Conservation (phyloP, 2,888 invertebrate species). For the Drosophila trichaetosa region DNA sequence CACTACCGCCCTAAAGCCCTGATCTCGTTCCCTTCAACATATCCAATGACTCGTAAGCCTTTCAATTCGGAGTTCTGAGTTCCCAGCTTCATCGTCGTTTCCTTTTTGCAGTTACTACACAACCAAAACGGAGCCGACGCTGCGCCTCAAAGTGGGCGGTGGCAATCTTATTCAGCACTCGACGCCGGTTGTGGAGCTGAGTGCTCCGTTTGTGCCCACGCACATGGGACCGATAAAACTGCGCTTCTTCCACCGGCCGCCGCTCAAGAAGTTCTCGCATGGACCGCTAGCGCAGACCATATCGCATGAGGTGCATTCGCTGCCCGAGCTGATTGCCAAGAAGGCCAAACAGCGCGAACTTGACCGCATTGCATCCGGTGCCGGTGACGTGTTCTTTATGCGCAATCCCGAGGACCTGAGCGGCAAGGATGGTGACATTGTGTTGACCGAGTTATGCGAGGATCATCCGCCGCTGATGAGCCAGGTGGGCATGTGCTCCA, state of each 20-base stretch:
- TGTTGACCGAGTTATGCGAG: conserved; percentile 98
- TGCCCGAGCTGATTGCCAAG: conserved; percentile 95
- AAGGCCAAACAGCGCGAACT: conserved; percentile 97
- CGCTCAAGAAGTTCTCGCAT: conserved; percentile 94
- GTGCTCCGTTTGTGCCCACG: conserved; percentile 97
- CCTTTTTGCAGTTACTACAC: conserved; percentile 91
- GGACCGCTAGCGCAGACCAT: conserved; percentile 90
- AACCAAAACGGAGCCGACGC: conserved; percentile 90
- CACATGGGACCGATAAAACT: conserved; percentile 93
- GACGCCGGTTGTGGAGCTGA: conserved; percentile 84
- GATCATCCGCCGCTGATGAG: conserved; percentile 98
- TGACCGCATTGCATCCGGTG: conserved; percentile 97
- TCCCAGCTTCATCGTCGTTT: not conserved
- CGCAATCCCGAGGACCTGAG: conserved; percentile 97
- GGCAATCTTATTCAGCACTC: too few relatives aligned
- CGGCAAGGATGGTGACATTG: conserved; percentile 95
- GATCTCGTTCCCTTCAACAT: conserved; percentile 98
- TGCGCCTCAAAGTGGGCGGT: too few relatives aligned
- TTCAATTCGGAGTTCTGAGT: fast-evolving
- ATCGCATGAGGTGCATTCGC: conserved; percentile 92
- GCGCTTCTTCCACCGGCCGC: conserved; percentile 96
- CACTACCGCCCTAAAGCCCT: conserved; percentile 95
- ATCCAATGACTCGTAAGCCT: conserved; percentile 96
- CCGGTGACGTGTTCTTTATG: conserved; percentile 99
- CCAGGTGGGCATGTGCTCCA: conserved; percentile 99